These are phyloP conservation scores for Bombus pascuorum DNA, from an alignment of 1,140 invertebrate genomes.

Conservation along the genomic window DNA sequence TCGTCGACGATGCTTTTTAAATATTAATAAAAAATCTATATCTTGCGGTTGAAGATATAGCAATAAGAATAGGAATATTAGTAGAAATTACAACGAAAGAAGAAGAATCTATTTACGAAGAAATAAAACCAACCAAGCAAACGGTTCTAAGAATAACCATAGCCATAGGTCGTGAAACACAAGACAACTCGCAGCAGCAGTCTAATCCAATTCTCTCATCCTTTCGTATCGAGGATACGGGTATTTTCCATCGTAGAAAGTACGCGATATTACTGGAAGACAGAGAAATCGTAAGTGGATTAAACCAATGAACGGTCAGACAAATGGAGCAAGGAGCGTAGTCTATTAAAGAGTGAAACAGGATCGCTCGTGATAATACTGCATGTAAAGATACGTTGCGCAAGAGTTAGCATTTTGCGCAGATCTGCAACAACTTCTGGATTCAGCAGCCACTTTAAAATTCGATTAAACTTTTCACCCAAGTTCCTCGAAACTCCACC, in stretches of 20 bases:
- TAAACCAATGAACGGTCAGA: not conserved
- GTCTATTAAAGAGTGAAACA: not conserved
- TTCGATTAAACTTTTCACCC: conserved; percentile 26
- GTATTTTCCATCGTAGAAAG: too few species aligned
- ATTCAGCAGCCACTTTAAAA: not conserved
- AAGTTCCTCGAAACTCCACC: not conserved
- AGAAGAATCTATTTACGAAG: not conserved
- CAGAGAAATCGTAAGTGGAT: not conserved
- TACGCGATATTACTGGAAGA: too few species aligned
- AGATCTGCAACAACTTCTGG: not conserved
- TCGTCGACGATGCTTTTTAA: too few species aligned
- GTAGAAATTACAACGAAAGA: too few species aligned
- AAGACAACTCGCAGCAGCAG: not conserved
- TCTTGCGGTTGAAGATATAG: too few species aligned
- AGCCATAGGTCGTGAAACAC: not conserved
- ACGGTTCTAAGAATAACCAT: not conserved
- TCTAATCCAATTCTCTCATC: not conserved
- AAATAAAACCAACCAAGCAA: not conserved
- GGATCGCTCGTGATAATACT: not conserved
- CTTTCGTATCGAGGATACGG: not conserved
- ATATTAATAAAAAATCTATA: too few species aligned
- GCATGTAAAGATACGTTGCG: conserved; percentile 17
- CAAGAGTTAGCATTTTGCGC: not conserved
- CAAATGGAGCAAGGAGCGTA: not conserved
- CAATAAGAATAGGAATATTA: too few species aligned